Evolutionary conservation across 2,888 invertebrate species (phyloP).

Genomic region (Glaucopsyche alexis): DNA sequence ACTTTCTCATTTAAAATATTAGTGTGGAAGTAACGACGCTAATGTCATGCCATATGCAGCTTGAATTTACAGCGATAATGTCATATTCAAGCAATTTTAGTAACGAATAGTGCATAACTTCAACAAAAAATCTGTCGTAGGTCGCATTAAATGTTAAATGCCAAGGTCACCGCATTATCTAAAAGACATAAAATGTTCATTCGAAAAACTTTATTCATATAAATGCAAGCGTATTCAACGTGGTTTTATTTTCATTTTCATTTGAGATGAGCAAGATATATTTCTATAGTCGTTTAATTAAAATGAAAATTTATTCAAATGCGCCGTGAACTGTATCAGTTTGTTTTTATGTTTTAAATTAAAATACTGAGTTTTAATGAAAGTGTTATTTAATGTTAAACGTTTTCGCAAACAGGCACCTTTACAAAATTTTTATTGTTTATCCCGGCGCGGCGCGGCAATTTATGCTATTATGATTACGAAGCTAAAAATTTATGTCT

Average conservation of each 20-base stretch:
- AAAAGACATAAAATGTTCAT: background rate
- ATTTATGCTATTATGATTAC: background rate
- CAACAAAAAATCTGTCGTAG: background rate
- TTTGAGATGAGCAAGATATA: constrained; percentile 6
- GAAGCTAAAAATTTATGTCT: background rate
- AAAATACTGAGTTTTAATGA: background rate
- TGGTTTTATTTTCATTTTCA: constrained; percentile 11
- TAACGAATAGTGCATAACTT: background rate
- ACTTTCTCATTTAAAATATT: too few relatives aligned
- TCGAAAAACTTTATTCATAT: background rate
- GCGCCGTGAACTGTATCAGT: background rate
- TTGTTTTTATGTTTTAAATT: background rate
- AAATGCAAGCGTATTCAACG: constrained; percentile 16
- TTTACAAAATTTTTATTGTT: background rate
- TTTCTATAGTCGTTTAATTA: constrained; percentile 12
- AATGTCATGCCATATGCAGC: too few relatives aligned
- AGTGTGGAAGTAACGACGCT: too few relatives aligned
- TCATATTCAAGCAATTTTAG: background rate
- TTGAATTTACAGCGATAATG: background rate
- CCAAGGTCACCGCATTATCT: constrained; percentile 2
- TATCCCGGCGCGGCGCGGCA: background rate
- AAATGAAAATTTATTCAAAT: constrained; percentile 12
- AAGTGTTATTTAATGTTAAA: background rate
- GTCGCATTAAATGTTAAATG: constrained; percentile 1
- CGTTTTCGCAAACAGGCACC: background rate